Percentiles rank a stretch among this genome's conserved stretches.
These are phyloP conservation scores for Hypothenemus hampei DNA, from an alignment of 1,140 invertebrate genomes.

Conservation along the genomic window DNA sequence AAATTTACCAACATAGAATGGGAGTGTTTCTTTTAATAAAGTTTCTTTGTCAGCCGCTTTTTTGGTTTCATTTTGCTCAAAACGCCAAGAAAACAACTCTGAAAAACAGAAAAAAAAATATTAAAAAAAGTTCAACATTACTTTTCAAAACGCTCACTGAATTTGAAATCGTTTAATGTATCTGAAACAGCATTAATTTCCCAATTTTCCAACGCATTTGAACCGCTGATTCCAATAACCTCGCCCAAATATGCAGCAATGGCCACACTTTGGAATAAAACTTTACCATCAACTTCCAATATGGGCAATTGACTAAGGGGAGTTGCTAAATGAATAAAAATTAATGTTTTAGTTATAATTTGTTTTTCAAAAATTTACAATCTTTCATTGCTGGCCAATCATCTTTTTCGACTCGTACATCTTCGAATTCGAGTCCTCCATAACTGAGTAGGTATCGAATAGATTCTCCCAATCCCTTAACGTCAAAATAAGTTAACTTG, in stretches of 20 bases:
- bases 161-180: constrained; percentile 51
- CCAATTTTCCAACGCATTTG: constrained; percentile 59
- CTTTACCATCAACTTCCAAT: constrained; percentile 64
- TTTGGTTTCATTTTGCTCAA: background rate
- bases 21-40: constrained; percentile 48
- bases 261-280: constrained; percentile 61
- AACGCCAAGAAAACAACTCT: background rate
- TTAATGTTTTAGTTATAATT: too few relatives aligned
- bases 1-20: constrained; percentile 54
- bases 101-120: background rate
- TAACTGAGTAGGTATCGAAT: constrained; percentile 69
- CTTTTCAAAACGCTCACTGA: too few relatives aligned
- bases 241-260: constrained; percentile 67
- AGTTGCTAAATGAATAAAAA: background rate
- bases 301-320: constrained; percentile 52
- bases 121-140: background rate
- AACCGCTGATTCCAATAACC: constrained; percentile 57
- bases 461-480: constrained; percentile 65
- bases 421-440: constrained; percentile 64
- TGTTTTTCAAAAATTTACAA: too few relatives aligned
- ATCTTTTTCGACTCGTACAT: constrained; percentile 53
- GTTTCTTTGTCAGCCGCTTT: constrained; percentile 37
- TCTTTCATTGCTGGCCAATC: constrained; percentile 57
- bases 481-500: constrained; percentile 63
- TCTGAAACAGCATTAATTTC: constrained; percentile 61